Evolutionary conservation across 2,113 vertebrate genomes (phyloP).

Genomic region (Odocoileus hemionus): DNA sequence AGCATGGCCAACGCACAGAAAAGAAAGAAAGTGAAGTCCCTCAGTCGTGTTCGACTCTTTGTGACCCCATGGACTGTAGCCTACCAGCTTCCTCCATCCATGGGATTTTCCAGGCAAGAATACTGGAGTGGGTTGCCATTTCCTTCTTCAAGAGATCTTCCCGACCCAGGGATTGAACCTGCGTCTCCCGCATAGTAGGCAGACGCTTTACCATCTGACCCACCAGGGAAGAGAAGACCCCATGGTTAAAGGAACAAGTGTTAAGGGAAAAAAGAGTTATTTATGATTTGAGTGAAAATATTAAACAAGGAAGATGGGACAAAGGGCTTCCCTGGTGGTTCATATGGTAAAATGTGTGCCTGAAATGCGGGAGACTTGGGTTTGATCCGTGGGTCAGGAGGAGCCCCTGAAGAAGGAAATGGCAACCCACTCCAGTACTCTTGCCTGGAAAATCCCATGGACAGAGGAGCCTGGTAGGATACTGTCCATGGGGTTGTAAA

Average conservation of each 20-base stretch:
- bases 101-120: neutral
- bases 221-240: neutral
- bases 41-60: neutral
- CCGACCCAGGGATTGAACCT: neutral
- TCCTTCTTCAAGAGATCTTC: neutral
- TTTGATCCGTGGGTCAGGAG: neutral
- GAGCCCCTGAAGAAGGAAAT: neutral
- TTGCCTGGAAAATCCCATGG: neutral
- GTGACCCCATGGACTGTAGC: neutral
- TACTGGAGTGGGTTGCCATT: neutral
- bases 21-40: neutral
- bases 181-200: neutral
- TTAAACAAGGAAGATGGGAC: neutral
- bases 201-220: neutral
- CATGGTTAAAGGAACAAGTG: neutral
- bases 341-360: neutral
- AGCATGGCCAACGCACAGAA: neutral
- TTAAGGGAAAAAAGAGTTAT: neutral
- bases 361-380: accelerated
- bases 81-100: neutral
- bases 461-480: neutral
- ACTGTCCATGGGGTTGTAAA: neutral
- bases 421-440: neutral
- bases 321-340: neutral
- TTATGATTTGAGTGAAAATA: neutral